Evolutionary conservation across 2,888 invertebrate genomes (phyloP).

Genomic region (Bombyx huttoni): DNA sequence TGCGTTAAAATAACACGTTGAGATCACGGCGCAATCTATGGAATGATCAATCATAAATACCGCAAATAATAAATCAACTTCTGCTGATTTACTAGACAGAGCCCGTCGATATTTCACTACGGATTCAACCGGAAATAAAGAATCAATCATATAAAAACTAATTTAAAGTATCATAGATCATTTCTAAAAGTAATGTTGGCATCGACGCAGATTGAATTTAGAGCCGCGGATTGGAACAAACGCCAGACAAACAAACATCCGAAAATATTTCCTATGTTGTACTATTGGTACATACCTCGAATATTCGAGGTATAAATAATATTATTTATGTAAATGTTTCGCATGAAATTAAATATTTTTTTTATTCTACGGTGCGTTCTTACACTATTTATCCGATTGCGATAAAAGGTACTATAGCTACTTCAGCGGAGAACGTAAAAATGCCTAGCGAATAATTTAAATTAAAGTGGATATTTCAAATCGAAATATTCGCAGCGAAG

Average conservation of each 20-base stretch:
- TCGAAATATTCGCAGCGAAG: too few species aligned
- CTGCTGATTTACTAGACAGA: conserved; percentile 1
- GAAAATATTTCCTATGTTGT: conserved; percentile 1
- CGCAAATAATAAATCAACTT: conserved; percentile 1
- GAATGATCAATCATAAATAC: background rate
- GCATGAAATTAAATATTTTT: too few species aligned
- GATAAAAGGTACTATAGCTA: too few species aligned
- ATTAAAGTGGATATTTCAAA: too few species aligned
- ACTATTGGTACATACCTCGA: background rate
- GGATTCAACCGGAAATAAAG: conserved; percentile 1
- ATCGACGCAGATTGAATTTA: conserved; percentile 2
- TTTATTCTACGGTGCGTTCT: too few species aligned
- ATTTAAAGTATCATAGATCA: conserved; percentile 3
- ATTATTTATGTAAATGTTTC: too few species aligned
- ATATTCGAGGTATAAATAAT: too few species aligned
- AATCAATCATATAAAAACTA: conserved; percentile 3
- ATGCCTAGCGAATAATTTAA: too few species aligned
- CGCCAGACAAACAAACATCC: background rate
- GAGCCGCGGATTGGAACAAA: background rate
- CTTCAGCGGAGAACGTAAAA: too few species aligned
- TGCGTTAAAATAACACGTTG: background rate
- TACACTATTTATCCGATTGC: too few species aligned
- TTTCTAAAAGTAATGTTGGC: conserved; percentile 4
- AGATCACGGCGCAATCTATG: background rate
- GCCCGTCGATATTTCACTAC: background rate